Conservation (phyloP, 1,140 invertebrate genomes). For the Drosophila pruinosa region DNA sequence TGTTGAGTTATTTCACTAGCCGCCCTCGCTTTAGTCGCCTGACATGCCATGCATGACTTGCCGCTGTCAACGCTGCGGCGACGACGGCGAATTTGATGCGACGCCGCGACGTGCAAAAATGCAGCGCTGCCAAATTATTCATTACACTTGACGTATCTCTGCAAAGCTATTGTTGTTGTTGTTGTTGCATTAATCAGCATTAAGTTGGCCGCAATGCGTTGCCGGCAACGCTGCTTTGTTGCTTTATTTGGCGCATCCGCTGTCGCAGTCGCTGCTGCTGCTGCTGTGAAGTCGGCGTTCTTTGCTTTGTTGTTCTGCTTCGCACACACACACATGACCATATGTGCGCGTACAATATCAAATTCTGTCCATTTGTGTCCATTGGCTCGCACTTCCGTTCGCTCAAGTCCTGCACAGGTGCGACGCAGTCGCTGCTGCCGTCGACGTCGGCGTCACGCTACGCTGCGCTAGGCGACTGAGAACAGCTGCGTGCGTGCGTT, state of each 20-base stretch:
- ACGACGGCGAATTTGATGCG: slow-evolving; percentile 2
- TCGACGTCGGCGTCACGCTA: slow-evolving; percentile 21
- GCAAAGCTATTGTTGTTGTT: slow-evolving; percentile 22
- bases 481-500: slow-evolving; percentile 50
- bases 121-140: slow-evolving; percentile 69
- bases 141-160: slow-evolving; percentile 18
- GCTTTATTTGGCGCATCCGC: slow-evolving; percentile 46
- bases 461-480: slow-evolving; percentile 17
- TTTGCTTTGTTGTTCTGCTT: slow-evolving; percentile 27
- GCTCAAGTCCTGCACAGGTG: slow-evolving; percentile 54
- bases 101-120: slow-evolving; percentile 64
- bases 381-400: slow-evolving; percentile 74
- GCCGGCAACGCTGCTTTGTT: slow-evolving; percentile 23
- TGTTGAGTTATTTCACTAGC: no score
- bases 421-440: not conserved
- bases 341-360: slow-evolving; percentile 55
- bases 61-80: not conserved
- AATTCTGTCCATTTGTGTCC: slow-evolving; percentile 68
- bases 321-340: slow-evolving; percentile 35
- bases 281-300: no score
- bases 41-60: not conserved
- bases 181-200: slow-evolving; percentile 53
- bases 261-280: slow-evolving; percentile 8
- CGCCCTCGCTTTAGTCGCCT: not conserved
- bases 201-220: slow-evolving; percentile 32